Conservation (phyloP, 2,888 invertebrate genomes). For the Crossocerus cetratus region DNA sequence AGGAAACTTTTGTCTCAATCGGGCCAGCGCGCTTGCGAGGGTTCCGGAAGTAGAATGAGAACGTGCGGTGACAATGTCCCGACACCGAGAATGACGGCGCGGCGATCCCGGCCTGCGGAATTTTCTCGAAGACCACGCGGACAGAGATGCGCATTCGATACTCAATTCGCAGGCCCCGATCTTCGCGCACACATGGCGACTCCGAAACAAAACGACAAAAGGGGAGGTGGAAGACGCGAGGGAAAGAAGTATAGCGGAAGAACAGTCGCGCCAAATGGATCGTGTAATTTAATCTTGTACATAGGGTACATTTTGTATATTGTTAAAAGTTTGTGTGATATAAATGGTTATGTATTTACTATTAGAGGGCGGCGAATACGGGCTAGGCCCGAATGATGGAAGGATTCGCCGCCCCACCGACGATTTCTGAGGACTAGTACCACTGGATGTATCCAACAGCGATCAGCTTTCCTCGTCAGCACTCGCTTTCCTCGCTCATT, state of each 20-base stretch:
- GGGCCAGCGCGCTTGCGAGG: slow-evolving; percentile 39
- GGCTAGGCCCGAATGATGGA: slow-evolving; percentile 34
- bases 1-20: slow-evolving; percentile 62
- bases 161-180: slow-evolving; percentile 15
- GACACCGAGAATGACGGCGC: slow-evolving; percentile 4
- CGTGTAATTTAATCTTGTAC: slow-evolving; percentile 77
- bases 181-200: slow-evolving; percentile 13
- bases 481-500: not conserved
- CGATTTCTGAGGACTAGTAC: slow-evolving; percentile 26
- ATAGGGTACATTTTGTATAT: slow-evolving; percentile 77
- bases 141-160: slow-evolving; percentile 21
- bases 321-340: slow-evolving; percentile 78
- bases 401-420: slow-evolving; percentile 35
- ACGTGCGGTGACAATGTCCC: slow-evolving; percentile 21
- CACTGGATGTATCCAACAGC: slow-evolving; percentile 35
- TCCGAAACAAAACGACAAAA: slow-evolving; percentile 7
- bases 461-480: slow-evolving; percentile 23
- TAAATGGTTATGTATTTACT: slow-evolving; percentile 76
- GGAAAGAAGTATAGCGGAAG: slow-evolving; percentile 23
- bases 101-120: not conserved
- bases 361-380: slow-evolving; percentile 51
- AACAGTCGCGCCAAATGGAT: slow-evolving; percentile 55
- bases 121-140: slow-evolving; percentile 4
- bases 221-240: slow-evolving; percentile 14
- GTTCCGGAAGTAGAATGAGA: slow-evolving; percentile 26